Percentiles rank a stretch among this genome's conserved stretches.
phyloP scores from a whole-genome alignment of 2,888 invertebrate species.

The Trissolcus brochymenae region DNA sequence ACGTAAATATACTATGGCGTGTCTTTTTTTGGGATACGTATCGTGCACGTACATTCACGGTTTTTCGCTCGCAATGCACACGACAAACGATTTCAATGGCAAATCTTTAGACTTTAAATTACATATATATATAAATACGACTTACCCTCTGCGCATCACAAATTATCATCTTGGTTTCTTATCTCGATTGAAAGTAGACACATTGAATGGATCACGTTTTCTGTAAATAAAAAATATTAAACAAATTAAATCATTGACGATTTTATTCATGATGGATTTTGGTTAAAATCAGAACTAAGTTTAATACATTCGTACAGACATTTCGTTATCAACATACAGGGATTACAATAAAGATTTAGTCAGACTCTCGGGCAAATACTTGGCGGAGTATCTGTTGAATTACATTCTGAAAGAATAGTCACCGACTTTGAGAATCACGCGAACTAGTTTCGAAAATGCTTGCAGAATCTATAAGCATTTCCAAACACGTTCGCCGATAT shows the following conservation, averaged over 20 bases:
- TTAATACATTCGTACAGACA: neutral
- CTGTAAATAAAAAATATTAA: neutral
- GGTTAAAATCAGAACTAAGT: too few species aligned
- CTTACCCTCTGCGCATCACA: conserved; percentile 5
- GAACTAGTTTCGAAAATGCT: neutral
- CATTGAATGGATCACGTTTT: neutral
- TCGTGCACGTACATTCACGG: conserved; percentile 27
- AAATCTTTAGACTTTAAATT: conserved; percentile 33
- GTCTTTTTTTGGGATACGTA: conserved; percentile 37
- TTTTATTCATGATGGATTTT: too few species aligned
- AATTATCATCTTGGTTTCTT: neutral
- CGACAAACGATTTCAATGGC: conserved; percentile 20
- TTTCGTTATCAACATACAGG: neutral
- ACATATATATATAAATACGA: neutral
- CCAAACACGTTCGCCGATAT: conserved; percentile 7
- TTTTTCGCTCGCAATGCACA: conserved; percentile 23
- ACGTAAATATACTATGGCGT: conserved; percentile 48
- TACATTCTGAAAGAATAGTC: neutral
- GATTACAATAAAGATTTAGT: conserved; percentile 4
- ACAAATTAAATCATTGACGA: neutral
- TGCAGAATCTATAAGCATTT: neutral
- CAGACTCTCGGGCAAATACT: conserved; percentile 1
- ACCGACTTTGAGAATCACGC: neutral
- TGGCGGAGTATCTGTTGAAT: neutral
- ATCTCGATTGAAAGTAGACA: neutral